Percentiles rank a stretch among this genome's conserved stretches.
phyloP scores from a whole-genome alignment of 2,797 vertebrate species.

The Gymnopithys bicolor region DNA sequence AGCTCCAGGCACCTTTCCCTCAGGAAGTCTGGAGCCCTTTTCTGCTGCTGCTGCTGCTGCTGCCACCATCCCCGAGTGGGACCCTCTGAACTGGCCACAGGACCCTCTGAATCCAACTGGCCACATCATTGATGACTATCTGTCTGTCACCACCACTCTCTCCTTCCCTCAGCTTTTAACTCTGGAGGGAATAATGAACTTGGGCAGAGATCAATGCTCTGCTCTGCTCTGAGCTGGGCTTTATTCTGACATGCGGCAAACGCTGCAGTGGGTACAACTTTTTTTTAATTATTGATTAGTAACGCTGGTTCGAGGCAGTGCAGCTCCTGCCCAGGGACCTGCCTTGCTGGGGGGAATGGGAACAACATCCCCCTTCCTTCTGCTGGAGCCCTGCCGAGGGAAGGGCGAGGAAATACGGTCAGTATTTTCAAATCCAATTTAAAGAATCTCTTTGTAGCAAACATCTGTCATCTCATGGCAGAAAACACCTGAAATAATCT shows the following conservation, averaged over 20 bases:
- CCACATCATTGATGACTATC: background rate
- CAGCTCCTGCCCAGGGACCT: background rate
- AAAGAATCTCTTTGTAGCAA: background rate
- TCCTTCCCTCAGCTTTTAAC: background rate
- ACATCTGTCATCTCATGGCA: background rate
- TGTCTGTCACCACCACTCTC: background rate
- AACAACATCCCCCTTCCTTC: background rate
- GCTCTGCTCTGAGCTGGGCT: background rate
- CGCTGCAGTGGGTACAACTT: background rate
- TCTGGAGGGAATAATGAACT: constrained; percentile 20
- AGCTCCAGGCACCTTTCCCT: background rate
- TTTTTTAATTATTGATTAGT: background rate
- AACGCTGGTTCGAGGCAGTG: background rate
- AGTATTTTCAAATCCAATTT: constrained; percentile 16
- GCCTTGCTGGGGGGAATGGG: background rate
- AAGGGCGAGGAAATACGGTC: background rate
- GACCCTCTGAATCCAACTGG: background rate
- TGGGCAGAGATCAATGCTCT: constrained; percentile 16
- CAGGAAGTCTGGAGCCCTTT: background rate
- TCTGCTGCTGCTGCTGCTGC: too few species aligned
- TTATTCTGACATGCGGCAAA: background rate
- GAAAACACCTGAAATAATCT: constrained; percentile 27
- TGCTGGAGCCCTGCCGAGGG: background rate
- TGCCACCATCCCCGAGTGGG: accelerated
- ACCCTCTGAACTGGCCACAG: background rate